Percentiles rank a stretch among this genome's conserved stretches.
These are phyloP conservation scores for Orthosia incerta DNA, from an alignment of 2,888 invertebrate species.

Conservation along the genomic window DNA sequence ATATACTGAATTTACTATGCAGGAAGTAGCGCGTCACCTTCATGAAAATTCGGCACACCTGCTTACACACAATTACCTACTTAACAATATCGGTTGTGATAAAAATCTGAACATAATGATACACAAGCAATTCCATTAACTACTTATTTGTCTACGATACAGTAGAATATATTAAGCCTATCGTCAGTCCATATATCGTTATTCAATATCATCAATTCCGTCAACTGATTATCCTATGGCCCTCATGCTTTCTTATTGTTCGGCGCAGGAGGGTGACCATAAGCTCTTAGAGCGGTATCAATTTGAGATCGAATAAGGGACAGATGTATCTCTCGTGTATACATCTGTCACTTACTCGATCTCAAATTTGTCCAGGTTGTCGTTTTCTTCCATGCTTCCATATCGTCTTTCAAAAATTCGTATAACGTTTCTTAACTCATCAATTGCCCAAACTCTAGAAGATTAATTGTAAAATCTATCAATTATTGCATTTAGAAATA, in stretches of 20 bases:
- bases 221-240: not conserved
- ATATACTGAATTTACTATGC: not conserved
- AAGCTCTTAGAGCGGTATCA: too few relatives aligned
- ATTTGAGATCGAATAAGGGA: too few relatives aligned
- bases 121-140: not conserved
- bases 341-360: too few relatives aligned
- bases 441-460: too few relatives aligned
- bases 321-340: too few relatives aligned
- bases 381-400: not conserved
- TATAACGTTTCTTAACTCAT: not conserved
- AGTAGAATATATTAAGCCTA: not conserved
- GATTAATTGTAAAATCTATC: not conserved
- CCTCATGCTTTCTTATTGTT: not conserved
- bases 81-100: constrained; percentile 17
- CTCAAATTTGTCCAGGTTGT: too few relatives aligned
- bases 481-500: not conserved
- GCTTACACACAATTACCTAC: not conserved
- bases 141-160: not conserved
- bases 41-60: not conserved
- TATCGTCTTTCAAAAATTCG: not conserved
- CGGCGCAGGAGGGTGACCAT: too few relatives aligned
- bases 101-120: not conserved
- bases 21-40: constrained; percentile 16
- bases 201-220: not conserved
- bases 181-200: not conserved